A percentile compares a stretch with the other conserved stretches of the same genome.
Conservation (phyloP, 2,888 invertebrate species). For the Ennomos erosarius region DNA sequence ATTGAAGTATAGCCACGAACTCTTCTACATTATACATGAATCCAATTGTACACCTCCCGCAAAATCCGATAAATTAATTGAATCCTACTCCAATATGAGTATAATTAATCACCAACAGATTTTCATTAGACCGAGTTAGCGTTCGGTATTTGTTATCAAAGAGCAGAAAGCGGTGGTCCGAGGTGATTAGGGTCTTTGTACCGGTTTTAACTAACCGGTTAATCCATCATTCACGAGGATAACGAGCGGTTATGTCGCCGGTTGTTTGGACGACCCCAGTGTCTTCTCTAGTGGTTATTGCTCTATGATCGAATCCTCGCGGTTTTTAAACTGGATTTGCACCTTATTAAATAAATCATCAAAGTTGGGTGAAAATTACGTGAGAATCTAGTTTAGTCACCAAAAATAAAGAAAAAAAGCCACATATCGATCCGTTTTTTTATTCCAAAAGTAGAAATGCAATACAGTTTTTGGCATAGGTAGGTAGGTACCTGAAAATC, state of each 20-base stretch:
- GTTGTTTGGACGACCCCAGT: neutral
- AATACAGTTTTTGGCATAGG: no score
- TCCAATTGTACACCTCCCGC: neutral
- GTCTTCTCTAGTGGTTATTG: neutral
- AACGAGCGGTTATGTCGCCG: neutral
- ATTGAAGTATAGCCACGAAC: neutral
- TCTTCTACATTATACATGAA: neutral
- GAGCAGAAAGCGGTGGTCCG: conserved; percentile 8
- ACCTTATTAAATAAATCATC: no score
- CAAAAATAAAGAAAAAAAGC: no score
- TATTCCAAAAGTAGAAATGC: no score
- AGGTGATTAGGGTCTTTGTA: conserved; percentile 22
- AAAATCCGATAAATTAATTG: conserved; percentile 20
- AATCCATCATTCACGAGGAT: conserved; percentile 3
- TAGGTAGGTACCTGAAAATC: no score
- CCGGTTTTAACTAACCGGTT: neutral
- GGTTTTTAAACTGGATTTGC: no score
- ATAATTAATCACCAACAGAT: conserved; percentile 26
- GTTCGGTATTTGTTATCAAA: conserved; percentile 22
- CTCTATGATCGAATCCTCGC: neutral
- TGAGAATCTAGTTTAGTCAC: no score
- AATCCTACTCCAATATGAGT: conserved; percentile 22
- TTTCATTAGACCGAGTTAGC: conserved; percentile 21
- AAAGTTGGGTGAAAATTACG: no score
- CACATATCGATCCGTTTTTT: no score